phyloP scores from a whole-genome alignment of 2,888 invertebrate species.

The Tetragonula carbonaria region DNA sequence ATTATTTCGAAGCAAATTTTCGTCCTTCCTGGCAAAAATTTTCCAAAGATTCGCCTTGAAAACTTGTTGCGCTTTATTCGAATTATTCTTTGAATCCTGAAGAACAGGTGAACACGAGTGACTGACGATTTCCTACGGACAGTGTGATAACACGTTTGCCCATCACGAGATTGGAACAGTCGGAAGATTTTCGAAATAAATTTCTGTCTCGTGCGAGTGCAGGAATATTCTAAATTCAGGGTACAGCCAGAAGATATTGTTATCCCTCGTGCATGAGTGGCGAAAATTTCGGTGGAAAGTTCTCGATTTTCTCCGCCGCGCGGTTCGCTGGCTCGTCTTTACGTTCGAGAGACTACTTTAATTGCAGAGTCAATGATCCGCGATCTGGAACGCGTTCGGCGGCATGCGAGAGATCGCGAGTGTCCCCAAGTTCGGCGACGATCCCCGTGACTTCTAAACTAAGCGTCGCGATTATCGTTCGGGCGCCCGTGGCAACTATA shows the following conservation, averaged over 20 bases:
- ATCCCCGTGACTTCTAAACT: conserved; percentile 41
- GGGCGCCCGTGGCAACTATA: conserved; percentile 50
- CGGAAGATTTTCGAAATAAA: neutral
- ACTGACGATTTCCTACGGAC: no score
- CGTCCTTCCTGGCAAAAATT: no score
- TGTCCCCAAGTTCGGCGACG: neutral
- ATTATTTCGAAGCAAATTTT: no score
- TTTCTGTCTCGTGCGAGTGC: neutral
- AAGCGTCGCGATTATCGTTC: conserved; percentile 55
- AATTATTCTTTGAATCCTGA: no score
- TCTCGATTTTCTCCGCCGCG: no score
- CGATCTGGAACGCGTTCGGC: neutral
- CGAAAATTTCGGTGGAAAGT: neutral
- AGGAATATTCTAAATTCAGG: neutral
- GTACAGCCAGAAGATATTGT: neutral
- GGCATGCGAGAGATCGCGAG: neutral
- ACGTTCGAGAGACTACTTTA: neutral
- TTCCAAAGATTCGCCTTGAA: no score
- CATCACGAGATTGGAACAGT: neutral
- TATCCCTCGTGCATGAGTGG: neutral
- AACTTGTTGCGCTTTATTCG: no score
- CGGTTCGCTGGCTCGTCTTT: neutral
- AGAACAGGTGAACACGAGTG: no score
- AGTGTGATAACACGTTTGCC: no score
- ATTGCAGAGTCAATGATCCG: conserved; percentile 11